A percentile compares a stretch with the other conserved stretches of the same genome.
Conservation (phyloP, 2,113 vertebrate species). For the Spizaetus ornatus region DNA sequence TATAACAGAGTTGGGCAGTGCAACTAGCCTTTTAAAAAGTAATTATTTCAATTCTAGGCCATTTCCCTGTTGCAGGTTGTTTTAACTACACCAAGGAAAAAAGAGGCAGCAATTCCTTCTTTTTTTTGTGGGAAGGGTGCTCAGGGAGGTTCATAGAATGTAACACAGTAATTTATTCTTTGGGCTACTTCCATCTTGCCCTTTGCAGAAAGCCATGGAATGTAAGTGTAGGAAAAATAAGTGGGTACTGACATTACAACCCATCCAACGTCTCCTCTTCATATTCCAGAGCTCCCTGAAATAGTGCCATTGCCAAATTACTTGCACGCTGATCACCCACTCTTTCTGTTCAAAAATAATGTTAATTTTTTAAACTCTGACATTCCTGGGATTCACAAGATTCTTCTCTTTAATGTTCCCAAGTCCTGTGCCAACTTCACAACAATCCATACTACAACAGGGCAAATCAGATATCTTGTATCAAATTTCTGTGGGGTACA, state of each 20-base stretch:
- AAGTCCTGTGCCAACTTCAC: background rate
- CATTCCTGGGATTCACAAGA: conserved; percentile 54
- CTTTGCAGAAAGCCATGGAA: background rate
- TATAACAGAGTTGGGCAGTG: background rate
- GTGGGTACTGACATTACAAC: conserved; percentile 3
- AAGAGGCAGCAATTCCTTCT: background rate
- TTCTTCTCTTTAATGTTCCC: conserved; percentile 14
- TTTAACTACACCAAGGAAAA: background rate
- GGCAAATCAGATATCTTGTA: background rate
- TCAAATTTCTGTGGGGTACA: background rate
- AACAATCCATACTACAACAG: background rate
- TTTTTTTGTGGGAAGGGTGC: background rate
- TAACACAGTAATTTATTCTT: background rate
- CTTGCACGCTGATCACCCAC: background rate
- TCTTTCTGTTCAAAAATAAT: background rate
- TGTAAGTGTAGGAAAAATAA: background rate
- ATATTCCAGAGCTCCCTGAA: background rate
- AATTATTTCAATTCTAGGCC: background rate
- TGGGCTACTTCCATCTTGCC: background rate
- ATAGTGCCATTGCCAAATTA: background rate
- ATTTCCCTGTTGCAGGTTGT: background rate
- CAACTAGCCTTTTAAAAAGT: background rate
- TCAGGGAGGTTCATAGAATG: background rate
- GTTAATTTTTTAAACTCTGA: background rate
- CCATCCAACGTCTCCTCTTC: background rate